Base-by-base conservation (phyloP, 2,888 invertebrate species). In the Macropis europaea region DNA sequence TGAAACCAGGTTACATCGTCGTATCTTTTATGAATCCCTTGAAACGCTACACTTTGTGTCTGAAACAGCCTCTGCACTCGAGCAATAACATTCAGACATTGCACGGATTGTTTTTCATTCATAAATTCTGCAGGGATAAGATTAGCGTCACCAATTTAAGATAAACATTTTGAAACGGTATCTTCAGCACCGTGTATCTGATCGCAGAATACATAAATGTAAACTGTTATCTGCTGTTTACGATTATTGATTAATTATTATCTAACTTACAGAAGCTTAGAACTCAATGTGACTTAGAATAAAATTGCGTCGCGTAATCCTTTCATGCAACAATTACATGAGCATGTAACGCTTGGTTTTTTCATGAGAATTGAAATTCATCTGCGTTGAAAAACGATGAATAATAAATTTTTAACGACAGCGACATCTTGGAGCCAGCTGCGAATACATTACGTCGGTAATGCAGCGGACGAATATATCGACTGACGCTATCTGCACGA, bases 1-100 rank as follows among this genome's bases (percentile, higher is more conserved):
- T 53, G 53, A 67, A 67, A 70, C 26, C 30, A 17, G 53, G 34
- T 60, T 66, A 47, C 6, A 28, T 17, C 11, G 36, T 38, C 3
- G 7, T 43, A 17, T 42, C 38, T 32, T 43, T 48, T 56, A 56
- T 30, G n/a, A 62, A 48, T 3, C n/a, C 11, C 6, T 5, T 4
- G 42, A 43, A 52, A 34, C 2, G n/a, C 6, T 19, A 11, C 1
- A 7, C 0, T 1, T 7, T 47, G n/a, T 48, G 32, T 26, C 7
- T 26, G 1, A 5, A 13, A 40, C 7, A 17, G 28, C 19, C 7
- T 28, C 0, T 9, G n/a, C n/a, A n/a, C n/a, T n/a, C n/a, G n/a
- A n/a, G n/a, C n/a, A n/a, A n/a, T n/a, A n/a, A n/a, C n/a, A n/a
- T n/a, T n/a, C n/a, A n/a, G n/a, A n/a, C n/a, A n/a, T n/a, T n/a